Evolutionary conservation across 2,888 invertebrate species (phyloP), one percentile per base, ranked within the genome.

Genomic region (Sialis lutaria): DNA sequence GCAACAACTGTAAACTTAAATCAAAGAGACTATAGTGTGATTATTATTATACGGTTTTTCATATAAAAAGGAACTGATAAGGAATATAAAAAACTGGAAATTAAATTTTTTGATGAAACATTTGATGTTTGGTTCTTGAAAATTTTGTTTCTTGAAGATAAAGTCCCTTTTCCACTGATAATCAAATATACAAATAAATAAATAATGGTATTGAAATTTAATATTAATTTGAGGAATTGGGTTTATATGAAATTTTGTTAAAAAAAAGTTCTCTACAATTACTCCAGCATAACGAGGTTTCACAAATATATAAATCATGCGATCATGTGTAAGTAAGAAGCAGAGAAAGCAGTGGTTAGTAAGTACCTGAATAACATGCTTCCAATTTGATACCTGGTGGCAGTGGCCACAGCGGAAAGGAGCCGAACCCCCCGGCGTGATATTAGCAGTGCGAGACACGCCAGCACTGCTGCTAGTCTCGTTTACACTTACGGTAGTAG

Each of bases 361-460:
- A 69, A 63, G 64, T 74, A 83, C 83, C 81, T 83, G 83, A 69
- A 83, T 83, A 61, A 83, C 83, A 73, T 83, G 83, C 75, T 83
- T 83, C 83, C 83, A 83, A 69, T 83, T 83, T 56, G 83, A 83
- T 61, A 81, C 71, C 70, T 83, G 83, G 67, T 81, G 79, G 69
- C 83, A 83, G 68, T 82, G 82, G 56, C 83, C 83, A 68, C 83
- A 83, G 61, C 81, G 77, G 51, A 68, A 69, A 59, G 74, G 74
- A 63, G 72, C 72, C 60, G 22, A 22, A 4, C 57, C 59, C 63
- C 66, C 63, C 22, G 22, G 22, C 4, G 22, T 22, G 22, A 22
- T 22, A 22, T 22, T 22, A 22, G 22, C 22, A 22, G 22, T 22
- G 22, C 22, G 22, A 22, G 22, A 22, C 22, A 4, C 22, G 22